Conservation (phyloP, 35 echinoderm and acorn worm species). For the Anneissia japonica region DNA sequence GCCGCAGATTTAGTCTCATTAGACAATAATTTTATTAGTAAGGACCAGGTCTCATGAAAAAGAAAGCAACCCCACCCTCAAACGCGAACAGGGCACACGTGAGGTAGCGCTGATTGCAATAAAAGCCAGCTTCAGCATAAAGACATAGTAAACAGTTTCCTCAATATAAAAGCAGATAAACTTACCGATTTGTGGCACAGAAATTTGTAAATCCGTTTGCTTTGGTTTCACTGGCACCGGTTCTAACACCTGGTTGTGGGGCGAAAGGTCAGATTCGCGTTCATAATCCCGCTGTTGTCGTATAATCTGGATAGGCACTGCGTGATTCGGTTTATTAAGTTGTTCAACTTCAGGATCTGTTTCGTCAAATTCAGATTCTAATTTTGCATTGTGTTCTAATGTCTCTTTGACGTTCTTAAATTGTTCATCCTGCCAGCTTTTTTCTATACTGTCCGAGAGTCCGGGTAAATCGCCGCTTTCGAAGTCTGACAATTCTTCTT, state of each 20-base stretch:
- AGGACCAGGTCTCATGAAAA: no score
- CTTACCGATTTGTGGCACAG: slow-evolving; percentile 95
- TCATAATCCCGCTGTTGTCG: slow-evolving; percentile 85
- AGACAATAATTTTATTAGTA: no score
- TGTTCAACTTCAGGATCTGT: slow-evolving; percentile 93
- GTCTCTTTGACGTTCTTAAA: slow-evolving; percentile 17
- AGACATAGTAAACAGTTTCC: no score
- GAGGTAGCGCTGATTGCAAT: no score
- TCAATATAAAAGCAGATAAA: no score
- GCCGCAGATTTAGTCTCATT: no score
- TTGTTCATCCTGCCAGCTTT: neutral
- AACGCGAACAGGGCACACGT: no score
- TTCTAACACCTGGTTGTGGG: slow-evolving; percentile 90
- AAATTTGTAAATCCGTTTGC: neutral
- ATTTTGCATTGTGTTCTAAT: slow-evolving; percentile 51
- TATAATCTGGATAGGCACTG: slow-evolving; percentile 89
- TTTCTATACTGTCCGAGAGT: slow-evolving; percentile 50
- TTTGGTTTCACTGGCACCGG: slow-evolving; percentile 84
- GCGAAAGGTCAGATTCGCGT: slow-evolving; percentile 91
- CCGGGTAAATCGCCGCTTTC: slow-evolving; percentile 57
- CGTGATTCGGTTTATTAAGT: slow-evolving; percentile 81
- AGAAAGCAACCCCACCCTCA: no score
- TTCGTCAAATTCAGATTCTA: slow-evolving; percentile 74
- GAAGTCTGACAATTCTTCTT: slow-evolving; percentile 94
- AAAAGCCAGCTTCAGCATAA: no score